Evolutionary conservation across 2,888 invertebrate genomes (phyloP), one percentile per base, ranked within the genome.

Genomic region (Eristalis arbustorum): DNA sequence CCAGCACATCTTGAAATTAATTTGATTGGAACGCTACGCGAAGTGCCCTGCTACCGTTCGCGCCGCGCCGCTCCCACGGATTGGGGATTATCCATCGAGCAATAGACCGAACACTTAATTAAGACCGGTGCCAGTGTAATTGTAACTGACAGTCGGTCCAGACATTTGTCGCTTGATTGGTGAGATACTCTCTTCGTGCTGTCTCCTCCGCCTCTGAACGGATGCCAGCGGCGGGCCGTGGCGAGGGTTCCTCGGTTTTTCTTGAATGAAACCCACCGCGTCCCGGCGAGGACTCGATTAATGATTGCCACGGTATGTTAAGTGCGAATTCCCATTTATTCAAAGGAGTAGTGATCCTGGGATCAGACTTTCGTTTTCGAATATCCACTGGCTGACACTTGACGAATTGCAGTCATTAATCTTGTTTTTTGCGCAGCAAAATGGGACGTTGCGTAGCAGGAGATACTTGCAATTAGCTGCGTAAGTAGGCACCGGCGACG

Each of bases 231-330:
- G 25, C 22, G n/a, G 71, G 40, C 34, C 18, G 34, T 18, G 37
- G 34, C 67, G 67, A 34, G 61, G 22, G 63, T 73, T n/a, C n/a
- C n/a, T n/a, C n/a, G n/a, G n/a, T n/a, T n/a, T 75, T 76, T 74
- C 64, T 83, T 87, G 71, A 87, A 87, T 87, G 87, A 83, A 87
- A 83, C 79, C 78, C 69, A 34, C 49, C 49, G 71, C 49, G 66
- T 61, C 72, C 69, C 25, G 62, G 57, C 31, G 78, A 67, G 63
- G 88, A 89, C 89, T 88, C 90, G 81, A 90, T 90, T 89, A 89
- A 90, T 90, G 89, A 89, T 89, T 89, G 73, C 80, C 74, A 68
- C 62, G 89, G 90, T 89, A 90, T 90, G 89, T 90, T 90, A 90
- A 90, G 89, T 90, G 90, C 89, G 89, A 90, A 90, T 89, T 90